phyloP scores from a whole-genome alignment of 2,888 invertebrate genomes.

The Ceriagrion tenellum region DNA sequence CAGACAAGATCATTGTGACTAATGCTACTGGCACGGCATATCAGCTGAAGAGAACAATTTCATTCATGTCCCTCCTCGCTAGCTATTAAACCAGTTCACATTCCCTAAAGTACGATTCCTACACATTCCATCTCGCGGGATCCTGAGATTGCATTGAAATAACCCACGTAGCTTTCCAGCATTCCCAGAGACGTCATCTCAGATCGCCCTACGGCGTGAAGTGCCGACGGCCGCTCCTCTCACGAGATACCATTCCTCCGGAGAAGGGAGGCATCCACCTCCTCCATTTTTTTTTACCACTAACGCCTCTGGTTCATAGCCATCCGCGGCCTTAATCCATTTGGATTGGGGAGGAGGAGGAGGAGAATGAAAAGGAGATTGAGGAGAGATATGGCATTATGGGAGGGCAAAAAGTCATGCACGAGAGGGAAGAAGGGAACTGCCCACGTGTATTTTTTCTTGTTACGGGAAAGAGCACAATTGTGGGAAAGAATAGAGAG shows the following conservation, averaged over 20 bases:
- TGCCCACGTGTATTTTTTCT: background rate
- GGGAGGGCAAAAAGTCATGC: background rate
- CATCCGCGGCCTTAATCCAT: background rate
- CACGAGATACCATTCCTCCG: background rate
- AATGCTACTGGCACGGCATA: background rate
- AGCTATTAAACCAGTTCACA: background rate
- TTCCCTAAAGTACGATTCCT: background rate
- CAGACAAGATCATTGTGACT: background rate
- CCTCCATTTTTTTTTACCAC: background rate
- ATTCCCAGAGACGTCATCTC: background rate
- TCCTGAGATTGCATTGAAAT: background rate
- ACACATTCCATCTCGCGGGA: background rate
- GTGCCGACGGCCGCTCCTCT: background rate
- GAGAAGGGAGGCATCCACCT: background rate
- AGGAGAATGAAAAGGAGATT: background rate
- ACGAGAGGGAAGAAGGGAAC: background rate
- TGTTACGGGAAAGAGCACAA: background rate
- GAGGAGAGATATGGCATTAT: background rate
- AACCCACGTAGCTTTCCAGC: background rate
- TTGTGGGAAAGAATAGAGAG: background rate
- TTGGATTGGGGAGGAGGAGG: background rate
- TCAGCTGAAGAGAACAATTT: background rate
- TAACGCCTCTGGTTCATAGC: background rate
- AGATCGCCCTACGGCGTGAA: background rate
- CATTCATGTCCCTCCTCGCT: background rate